A percentile compares a stretch with the other conserved stretches of the same genome.
Conservation (phyloP, 2,888 invertebrate genomes). For the Eristalis tenax region DNA sequence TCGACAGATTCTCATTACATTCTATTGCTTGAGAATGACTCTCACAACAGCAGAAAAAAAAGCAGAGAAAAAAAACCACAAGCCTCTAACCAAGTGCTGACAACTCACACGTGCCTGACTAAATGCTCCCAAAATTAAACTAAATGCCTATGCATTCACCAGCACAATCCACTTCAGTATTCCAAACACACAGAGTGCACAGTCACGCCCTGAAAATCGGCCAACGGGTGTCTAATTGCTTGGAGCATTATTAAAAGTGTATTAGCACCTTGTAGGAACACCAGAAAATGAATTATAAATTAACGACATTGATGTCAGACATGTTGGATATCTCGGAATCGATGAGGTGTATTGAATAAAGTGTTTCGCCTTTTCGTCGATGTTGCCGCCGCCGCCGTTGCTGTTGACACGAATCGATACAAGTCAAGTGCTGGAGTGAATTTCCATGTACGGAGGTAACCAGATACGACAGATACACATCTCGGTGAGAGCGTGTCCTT, state of each 20-base stretch:
- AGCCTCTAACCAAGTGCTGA: not conserved
- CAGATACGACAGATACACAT: not conserved
- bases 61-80: not conserved
- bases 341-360: not conserved
- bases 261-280: slow-evolving; percentile 20
- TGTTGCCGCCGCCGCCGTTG: not conserved
- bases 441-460: not conserved
- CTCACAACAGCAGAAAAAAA: not conserved
- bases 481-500: not conserved
- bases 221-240: slow-evolving; percentile 1
- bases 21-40: not conserved
- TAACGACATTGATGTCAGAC: not conserved
- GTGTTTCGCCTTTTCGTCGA: not conserved
- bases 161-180: not conserved
- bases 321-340: not conserved
- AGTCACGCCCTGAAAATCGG: not conserved
- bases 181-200: not conserved
- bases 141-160: not conserved
- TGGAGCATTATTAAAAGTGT: slow-evolving; percentile 12
- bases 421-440: not conserved
- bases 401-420: not conserved
- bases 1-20: not conserved
- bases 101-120: not conserved
- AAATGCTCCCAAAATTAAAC: not conserved
- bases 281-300: slow-evolving; percentile 14